Conservation (phyloP, 1,140 invertebrate genomes). For the Pomacea maculata region DNA sequence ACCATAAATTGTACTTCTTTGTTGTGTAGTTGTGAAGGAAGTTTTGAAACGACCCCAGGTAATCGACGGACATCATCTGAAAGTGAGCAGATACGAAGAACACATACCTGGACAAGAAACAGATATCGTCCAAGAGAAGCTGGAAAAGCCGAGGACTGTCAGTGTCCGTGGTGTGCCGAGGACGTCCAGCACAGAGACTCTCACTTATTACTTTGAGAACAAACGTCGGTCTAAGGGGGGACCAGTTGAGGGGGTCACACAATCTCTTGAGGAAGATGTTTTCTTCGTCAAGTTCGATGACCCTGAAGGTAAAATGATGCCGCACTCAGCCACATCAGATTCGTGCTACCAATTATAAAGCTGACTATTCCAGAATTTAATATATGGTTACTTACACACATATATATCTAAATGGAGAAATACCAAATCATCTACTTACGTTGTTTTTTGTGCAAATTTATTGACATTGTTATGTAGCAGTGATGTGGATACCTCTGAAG, state of each 20-base stretch:
- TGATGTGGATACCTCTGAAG: no score
- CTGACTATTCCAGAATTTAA: no score
- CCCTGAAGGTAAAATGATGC: conserved; percentile 14
- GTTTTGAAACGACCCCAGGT: background rate
- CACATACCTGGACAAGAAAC: background rate
- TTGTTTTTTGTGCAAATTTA: no score
- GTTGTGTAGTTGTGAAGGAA: background rate
- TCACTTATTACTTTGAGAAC: conserved; percentile 27
- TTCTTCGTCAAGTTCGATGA: conserved; percentile 26
- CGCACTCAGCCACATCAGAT: no score
- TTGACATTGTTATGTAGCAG: no score
- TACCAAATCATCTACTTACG: no score
- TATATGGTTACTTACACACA: no score
- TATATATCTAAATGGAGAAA: no score
- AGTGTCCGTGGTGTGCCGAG: background rate
- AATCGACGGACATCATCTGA: background rate
- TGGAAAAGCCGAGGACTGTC: background rate
- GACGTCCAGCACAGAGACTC: background rate
- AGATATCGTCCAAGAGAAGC: background rate
- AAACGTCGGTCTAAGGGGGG: conserved; percentile 29
- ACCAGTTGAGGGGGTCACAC: conserved; percentile 10
- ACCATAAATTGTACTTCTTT: no score
- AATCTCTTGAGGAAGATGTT: background rate
- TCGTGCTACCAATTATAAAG: no score
- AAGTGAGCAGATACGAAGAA: background rate